A percentile compares a stretch with the other conserved stretches of the same genome.
phyloP scores from a whole-genome alignment of 2,113 vertebrate genomes.

The Chloroceryle aenea region DNA sequence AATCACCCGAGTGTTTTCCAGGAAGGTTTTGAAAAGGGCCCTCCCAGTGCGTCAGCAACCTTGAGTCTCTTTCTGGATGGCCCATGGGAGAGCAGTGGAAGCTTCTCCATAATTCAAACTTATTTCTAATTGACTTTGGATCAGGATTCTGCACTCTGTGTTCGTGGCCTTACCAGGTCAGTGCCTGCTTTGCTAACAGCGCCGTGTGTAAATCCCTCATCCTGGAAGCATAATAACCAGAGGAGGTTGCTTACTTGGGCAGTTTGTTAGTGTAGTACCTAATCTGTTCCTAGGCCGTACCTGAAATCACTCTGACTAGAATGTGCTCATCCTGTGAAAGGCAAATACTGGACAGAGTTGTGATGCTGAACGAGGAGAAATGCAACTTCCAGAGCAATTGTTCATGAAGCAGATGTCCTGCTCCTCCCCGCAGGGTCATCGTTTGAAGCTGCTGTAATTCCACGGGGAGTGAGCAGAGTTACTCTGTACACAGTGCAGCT shows the following conservation, averaged over 20 bases:
- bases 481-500: accelerated
- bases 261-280: background rate
- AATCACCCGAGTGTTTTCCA: background rate
- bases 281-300: background rate
- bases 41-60: background rate
- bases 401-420: background rate
- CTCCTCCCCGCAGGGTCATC: accelerated
- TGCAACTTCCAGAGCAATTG: background rate
- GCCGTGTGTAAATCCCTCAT: background rate
- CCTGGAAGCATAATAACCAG: background rate
- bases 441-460: background rate
- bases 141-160: background rate
- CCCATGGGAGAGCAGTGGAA: background rate
- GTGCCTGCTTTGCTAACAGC: accelerated
- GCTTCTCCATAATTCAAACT: background rate
- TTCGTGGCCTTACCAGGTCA: background rate
- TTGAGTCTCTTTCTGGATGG: background rate
- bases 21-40: background rate
- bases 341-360: background rate
- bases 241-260: background rate
- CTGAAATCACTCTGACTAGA: background rate
- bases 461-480: background rate
- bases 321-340: background rate
- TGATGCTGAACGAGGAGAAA: background rate
- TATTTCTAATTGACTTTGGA: background rate